phyloP scores from a whole-genome alignment of 2,888 invertebrate genomes.

The Desoria tigrina region DNA sequence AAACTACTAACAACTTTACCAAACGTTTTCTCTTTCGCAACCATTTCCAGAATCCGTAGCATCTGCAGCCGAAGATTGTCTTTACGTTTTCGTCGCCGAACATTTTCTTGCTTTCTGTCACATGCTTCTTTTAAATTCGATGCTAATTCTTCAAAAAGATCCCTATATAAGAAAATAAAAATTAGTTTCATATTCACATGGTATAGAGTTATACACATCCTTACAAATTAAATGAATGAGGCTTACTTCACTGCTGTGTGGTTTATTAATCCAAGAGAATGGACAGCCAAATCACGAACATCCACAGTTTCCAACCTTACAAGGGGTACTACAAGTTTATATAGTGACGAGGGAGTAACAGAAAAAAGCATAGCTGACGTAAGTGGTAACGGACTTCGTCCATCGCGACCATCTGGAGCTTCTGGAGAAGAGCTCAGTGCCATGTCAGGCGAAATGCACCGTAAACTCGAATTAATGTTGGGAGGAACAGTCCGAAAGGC shows the following conservation, averaged over 20 bases:
- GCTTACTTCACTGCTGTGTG: conserved; percentile 87
- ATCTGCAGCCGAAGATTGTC: conserved; percentile 90
- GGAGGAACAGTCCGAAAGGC: conserved; percentile 95
- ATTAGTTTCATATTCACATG: conserved; percentile 1
- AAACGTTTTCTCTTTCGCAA: conserved; percentile 88
- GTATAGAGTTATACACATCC: no score
- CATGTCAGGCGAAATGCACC: conserved; percentile 86
- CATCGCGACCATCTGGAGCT: conserved; percentile 53
- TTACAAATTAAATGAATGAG: background rate
- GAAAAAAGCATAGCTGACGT: conserved; percentile 58
- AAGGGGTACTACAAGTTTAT: conserved; percentile 89
- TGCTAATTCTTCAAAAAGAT: conserved; percentile 92
- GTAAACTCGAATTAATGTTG: conserved; percentile 73
- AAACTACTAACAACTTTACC: conserved; percentile 58
- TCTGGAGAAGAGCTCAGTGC: conserved; percentile 80
- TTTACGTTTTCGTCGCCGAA: conserved; percentile 82
- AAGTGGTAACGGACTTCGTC: conserved; percentile 50
- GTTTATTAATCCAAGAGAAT: conserved; percentile 93
- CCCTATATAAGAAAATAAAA: conserved; percentile 63
- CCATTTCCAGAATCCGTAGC: conserved; percentile 85
- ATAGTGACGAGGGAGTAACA: conserved; percentile 81
- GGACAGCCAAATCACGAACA: conserved; percentile 89
- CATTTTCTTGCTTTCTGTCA: conserved; percentile 95
- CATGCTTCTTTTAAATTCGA: conserved; percentile 91
- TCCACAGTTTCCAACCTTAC: conserved; percentile 90